A percentile compares a stretch with the other conserved stretches of the same genome.
These are phyloP conservation scores for Gasterosteus nipponicus DNA, from an alignment of 2,113 vertebrate species.

Conservation along the genomic window DNA sequence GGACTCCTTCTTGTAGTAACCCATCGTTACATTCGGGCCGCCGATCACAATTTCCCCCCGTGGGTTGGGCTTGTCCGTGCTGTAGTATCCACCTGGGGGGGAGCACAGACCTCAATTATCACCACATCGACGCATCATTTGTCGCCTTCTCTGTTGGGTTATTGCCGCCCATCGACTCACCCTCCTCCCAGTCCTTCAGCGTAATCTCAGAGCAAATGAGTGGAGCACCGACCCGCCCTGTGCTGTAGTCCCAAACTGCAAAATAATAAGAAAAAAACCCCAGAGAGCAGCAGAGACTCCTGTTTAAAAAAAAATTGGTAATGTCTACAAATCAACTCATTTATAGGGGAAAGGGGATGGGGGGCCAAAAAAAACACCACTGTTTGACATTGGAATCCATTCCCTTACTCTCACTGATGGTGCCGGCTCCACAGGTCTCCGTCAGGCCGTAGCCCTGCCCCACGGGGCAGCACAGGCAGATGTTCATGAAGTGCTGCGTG, in stretches of 20 bases:
- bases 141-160: not conserved
- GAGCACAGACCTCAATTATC: not conserved
- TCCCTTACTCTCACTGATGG: conserved; percentile 89
- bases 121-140: rapidly evolving
- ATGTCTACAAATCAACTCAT: not conserved
- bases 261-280: conserved; percentile 24
- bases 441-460: conserved; percentile 97
- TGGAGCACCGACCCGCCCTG: conserved; percentile 95
- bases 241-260: conserved; percentile 93
- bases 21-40: conserved; percentile 93
- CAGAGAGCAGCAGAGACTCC: not conserved
- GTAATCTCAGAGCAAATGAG: conserved; percentile 94
- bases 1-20: conserved; percentile 92
- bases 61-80: conserved; percentile 92
- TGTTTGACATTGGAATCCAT: not conserved
- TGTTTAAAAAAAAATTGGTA: not conserved
- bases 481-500: conserved; percentile 99
- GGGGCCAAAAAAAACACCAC: not conserved
- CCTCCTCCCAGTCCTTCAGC: conserved; percentile 95
- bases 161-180: conserved; percentile 73
- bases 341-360: not conserved
- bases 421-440: conserved; percentile 92
- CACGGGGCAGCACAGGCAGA: conserved; percentile 97
- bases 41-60: conserved; percentile 95
- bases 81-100: conserved; percentile 89